Percentiles rank a stretch among this genome's conserved stretches.
Evolutionary conservation across 2,113 vertebrate genomes (phyloP).

Genomic region (Melierax canorus): DNA sequence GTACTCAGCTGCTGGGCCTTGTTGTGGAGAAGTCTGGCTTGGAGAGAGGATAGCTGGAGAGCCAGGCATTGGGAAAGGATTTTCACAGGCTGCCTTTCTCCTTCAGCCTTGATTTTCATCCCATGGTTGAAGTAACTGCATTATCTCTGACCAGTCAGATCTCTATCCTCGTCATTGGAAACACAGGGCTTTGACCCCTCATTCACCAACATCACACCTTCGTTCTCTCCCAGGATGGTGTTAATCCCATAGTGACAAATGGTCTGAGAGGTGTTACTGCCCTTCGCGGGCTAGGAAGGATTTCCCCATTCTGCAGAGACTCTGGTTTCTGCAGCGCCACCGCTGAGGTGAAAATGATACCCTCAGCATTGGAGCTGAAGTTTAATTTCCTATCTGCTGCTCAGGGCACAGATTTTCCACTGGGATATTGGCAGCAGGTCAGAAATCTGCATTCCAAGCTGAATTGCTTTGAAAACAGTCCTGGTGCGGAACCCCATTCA

Average conservation of each 20-base stretch:
- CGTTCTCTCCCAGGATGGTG: background rate
- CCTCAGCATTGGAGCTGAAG: conserved; percentile 2
- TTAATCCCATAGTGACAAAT: background rate
- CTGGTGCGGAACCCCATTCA: background rate
- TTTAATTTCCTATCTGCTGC: conserved; percentile 54
- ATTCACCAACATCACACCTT: background rate
- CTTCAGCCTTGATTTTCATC: background rate
- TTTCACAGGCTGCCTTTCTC: background rate
- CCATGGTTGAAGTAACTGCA: background rate
- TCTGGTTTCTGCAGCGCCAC: background rate
- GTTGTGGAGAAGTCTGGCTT: background rate
- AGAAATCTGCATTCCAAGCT: conserved; percentile 52
- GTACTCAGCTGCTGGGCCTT: background rate
- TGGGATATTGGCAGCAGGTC: conserved; percentile 39
- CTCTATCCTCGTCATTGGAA: background rate
- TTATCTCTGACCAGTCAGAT: background rate
- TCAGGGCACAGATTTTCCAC: conserved; percentile 58
- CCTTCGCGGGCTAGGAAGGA: background rate
- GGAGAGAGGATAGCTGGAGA: background rate
- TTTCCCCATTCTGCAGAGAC: background rate
- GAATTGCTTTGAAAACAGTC: conserved; percentile 47
- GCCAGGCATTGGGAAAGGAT: background rate
- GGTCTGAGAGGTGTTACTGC: background rate
- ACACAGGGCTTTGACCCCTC: background rate
- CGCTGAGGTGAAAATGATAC: conserved; percentile 33